Evolutionary conservation across 2,797 vertebrate species (phyloP), one percentile per base, ranked within the genome.

Genomic region (Epinephelus malabaricus): DNA sequence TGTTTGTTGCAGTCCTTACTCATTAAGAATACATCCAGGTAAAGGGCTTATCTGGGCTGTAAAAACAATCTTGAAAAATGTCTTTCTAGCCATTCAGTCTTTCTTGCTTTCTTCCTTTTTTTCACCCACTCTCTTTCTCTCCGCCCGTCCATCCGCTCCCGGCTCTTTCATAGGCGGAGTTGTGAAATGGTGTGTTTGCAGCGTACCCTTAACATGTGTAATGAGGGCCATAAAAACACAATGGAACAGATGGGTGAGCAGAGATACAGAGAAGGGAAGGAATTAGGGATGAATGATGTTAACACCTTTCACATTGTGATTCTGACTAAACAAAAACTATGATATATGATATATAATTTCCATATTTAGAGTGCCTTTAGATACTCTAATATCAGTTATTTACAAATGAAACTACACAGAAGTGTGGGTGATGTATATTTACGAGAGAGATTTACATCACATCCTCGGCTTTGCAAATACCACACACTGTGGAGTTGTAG

Each of bases 211-310:
- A 81, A 79, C 63, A 69, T 79, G 79, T 79, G 81, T 89, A 91
- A 93, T 89, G 85, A 88, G 70, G 79, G 87, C 53, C 79, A 75
- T 89, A 85, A 91, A 90, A 87, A 84, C 81, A 90, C 82, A 89
- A 79, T 30, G 79, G 66, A 88, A 69, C 82, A 84, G 82, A 91
- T 72, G 80, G 69, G 72, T 59, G 76, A 84, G 80, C 69, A 40
- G 73, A 53, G 23, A 78, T 4, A 30, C 21, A 23, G 34, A 59
- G 3, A 25, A 40, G 69, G 27, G 27, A 71, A 59, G n/a, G 76
- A 69, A 34, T 46, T 7, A 47, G 18, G 49, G 18, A 50, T 61
- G 51, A 63, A n/a, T 46, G 43, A 43, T 71, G 45, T 25, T 54
- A 49, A 46, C 15, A 1, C 6, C 62, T 69, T 54, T 53, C 34